Evolutionary conservation across 2,797 vertebrate species (phyloP).

Genomic region (Pipistrellus pygmaeus): DNA sequence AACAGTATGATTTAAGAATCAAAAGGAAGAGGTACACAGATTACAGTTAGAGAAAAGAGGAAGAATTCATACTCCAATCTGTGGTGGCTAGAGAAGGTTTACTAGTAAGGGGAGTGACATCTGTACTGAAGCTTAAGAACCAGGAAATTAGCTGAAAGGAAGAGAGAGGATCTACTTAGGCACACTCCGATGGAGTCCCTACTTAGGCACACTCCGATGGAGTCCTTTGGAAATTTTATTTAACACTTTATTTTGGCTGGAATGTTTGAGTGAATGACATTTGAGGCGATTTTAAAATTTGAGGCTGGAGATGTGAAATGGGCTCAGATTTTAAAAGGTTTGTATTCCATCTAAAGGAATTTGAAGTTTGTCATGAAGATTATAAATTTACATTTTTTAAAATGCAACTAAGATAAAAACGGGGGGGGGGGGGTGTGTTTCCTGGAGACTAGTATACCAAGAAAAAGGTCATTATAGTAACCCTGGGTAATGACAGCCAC

Average conservation of each 20-base stretch:
- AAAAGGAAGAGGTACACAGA: neutral
- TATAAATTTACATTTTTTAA: constrained; percentile 37
- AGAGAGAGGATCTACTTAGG: neutral
- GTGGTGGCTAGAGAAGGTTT: neutral
- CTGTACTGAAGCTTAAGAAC: neutral
- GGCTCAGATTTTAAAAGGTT: neutral
- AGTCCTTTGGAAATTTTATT: neutral
- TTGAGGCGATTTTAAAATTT: neutral
- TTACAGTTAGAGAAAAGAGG: neutral
- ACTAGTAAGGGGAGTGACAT: neutral
- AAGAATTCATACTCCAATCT: neutral
- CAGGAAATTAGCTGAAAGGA: neutral
- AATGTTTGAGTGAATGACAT: neutral
- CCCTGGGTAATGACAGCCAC: constrained; percentile 5
- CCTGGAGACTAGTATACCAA: neutral
- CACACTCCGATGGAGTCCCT: neutral
- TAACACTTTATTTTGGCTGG: neutral
- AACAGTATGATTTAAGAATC: constrained; percentile 20
- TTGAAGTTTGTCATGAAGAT: constrained; percentile 24
- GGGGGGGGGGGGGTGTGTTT: neutral
- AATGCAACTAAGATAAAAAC: constrained; percentile 30
- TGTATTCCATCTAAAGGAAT: neutral
- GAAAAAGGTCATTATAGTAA: neutral
- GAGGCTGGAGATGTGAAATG: neutral
- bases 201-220: neutral